These are phyloP conservation scores for Agrilus mali DNA, from an alignment of 2,888 invertebrate genomes.

Conservation along the genomic window DNA sequence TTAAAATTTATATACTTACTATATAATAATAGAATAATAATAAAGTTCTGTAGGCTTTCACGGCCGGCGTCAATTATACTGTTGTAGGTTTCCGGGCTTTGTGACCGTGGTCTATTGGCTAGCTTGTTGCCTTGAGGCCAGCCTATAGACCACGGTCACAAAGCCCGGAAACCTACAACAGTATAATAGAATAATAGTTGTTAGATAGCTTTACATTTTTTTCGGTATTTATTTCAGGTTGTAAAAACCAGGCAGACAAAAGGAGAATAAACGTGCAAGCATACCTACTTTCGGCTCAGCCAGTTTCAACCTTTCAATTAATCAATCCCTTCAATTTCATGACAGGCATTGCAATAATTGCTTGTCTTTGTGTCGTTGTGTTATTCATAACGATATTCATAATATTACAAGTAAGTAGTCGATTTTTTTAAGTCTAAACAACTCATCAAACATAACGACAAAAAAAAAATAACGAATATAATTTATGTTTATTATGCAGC, in stretches of 20 bases:
- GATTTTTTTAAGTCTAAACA: too few relatives aligned
- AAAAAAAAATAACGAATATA: not conserved
- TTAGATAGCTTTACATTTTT: slow-evolving; percentile 6
- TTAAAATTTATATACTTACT: slow-evolving; percentile 1
- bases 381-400: slow-evolving; percentile 60
- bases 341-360: slow-evolving; percentile 52
- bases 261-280: slow-evolving; percentile 33
- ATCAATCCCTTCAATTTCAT: slow-evolving; percentile 47
- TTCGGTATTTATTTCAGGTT: slow-evolving; percentile 26
- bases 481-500: not conserved
- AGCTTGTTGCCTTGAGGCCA: too few relatives aligned
- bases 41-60: too few relatives aligned
- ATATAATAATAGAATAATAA: not conserved
- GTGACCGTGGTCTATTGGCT: too few relatives aligned
- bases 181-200: too few relatives aligned
- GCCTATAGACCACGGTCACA: too few relatives aligned
- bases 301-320: slow-evolving; percentile 31
- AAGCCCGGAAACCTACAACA: too few relatives aligned
- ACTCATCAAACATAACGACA: too few relatives aligned
- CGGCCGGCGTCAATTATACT: too few relatives aligned
- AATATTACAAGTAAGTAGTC: slow-evolving; percentile 51
- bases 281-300: slow-evolving; percentile 30
- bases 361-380: slow-evolving; percentile 54
- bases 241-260: slow-evolving; percentile 32
- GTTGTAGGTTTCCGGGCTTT: too few relatives aligned